Base-by-base conservation (phyloP, 2,113 vertebrate genomes). In the Periophthalmus modestus region DNA sequence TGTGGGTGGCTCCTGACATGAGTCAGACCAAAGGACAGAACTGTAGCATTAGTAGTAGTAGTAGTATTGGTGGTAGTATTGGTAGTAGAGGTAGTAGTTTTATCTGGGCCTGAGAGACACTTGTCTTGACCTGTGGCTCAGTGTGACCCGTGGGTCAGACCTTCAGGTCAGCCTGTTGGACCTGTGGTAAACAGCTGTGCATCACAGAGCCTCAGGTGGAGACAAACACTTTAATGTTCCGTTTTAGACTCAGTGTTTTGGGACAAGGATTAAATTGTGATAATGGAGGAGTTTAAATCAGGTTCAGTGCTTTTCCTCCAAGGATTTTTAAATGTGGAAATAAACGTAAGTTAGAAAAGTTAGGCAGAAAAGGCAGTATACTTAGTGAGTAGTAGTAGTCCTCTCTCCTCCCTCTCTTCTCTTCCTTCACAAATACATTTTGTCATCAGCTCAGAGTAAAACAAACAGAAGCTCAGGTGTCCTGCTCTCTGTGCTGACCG, bases 381-480 rank as follows among this genome's bases (percentile, higher is more conserved):
- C 1, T 43, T 43, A 43, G 7, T 43, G 2, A 39, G 36, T 43
- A 10, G 28, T 28, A 28, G 28, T 28, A 28, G 28, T 47, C 9
- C 52, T n/a, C 11, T 10, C 5, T 15, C 58, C 4, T 9, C 15
- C 24, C 58, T 28, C 58, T 70, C 78, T 77, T 87, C 79, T 78
- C 84, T 59, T 72, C 74, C 70, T 72, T 79, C 66, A 6, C 6
- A 33, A 55, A n/a, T 15, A 48, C 48, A 16, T 4, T 63, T 72
- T 55, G 24, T 52, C 16, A 23, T 68, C 63, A 48, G 65, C 18
- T 3, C 13, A 2, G 61, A 74, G 86, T 85, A 74, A 83, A 79
- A 72, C 73, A 86, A 85, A 83, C 76, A 78, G 67, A 59, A 72
- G 66, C 15, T 91, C 77, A 1, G 47, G 81, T 92, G 88, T 87